These are phyloP conservation scores for Yasuhikotakia modesta DNA, from an alignment of 2,797 vertebrate species.

Conservation along the genomic window DNA sequence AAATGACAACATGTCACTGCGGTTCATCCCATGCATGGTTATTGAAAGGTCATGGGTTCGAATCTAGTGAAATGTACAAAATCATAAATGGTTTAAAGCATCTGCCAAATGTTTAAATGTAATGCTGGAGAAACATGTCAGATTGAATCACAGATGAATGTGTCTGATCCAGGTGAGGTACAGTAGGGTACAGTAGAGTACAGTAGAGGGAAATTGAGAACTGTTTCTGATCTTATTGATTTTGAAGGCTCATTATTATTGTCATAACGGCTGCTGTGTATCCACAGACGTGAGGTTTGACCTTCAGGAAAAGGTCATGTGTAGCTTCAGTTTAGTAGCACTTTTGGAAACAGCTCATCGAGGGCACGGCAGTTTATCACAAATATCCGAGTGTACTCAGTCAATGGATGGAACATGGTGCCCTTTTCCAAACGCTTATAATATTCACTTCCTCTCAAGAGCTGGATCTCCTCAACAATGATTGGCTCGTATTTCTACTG, in stretches of 20 bases:
- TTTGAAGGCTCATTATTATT: conserved; percentile 40
- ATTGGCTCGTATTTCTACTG: conserved; percentile 16
- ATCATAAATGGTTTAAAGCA: not conserved
- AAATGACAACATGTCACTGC: not conserved
- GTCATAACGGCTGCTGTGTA: conserved; percentile 27
- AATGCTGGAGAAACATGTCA: not conserved
- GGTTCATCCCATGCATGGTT: not conserved
- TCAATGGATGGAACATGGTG: conserved; percentile 23
- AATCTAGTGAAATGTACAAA: not conserved
- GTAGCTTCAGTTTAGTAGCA: conserved; percentile 13
- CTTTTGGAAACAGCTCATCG: conserved; percentile 13
- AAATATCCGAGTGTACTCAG: conserved; percentile 24
- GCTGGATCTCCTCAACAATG: conserved; percentile 5
- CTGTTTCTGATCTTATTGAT: not conserved
- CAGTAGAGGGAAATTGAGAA: not conserved
- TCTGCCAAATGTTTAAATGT: not conserved
- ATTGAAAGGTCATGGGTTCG: not conserved
- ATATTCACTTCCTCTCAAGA: conserved; percentile 26
- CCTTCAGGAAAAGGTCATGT: conserved; percentile 47
- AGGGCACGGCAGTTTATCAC: conserved; percentile 34
- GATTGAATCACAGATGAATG: conserved; percentile 11
- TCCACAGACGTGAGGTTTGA: conserved; percentile 32
- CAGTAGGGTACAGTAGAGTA: too few species aligned
- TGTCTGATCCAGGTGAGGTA: not conserved
- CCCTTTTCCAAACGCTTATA: conserved; percentile 33